Evolutionary conservation across 2,797 vertebrate species (phyloP), one percentile per base, ranked within the genome.

Genomic region (Gephyroberyx darwinii): DNA sequence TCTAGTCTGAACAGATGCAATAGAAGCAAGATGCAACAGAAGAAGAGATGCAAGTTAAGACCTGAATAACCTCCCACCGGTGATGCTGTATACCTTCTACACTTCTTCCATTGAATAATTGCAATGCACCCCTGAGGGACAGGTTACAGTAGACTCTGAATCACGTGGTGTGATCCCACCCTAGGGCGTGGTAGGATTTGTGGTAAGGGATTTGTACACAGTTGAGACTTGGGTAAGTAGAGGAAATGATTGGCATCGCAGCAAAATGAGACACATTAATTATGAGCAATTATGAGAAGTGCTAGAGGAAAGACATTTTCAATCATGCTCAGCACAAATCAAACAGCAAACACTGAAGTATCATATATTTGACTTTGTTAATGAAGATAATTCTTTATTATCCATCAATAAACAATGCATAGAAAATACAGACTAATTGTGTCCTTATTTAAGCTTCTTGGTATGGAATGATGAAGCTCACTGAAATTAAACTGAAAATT

Each of bases 1-100:
- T 61, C 66, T 20, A 35, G 19, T 13, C 1, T 47, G 10, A 68
- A 68, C 53, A n/a, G n/a, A n/a, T n/a, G n/a, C 17, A 71, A 67
- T n/a, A 52, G 54, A 66, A 12, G 60, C 77, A 33, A 6, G 31
- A 33, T 33, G 31, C 4, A 33, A 33, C 31, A n/a, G n/a, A n/a
- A n/a, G n/a, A n/a, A 26, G 7, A 19, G 51, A 53, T 3, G 51
- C 51, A 77, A 56, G 82, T 64, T 47, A 53, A n/a, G 65, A 61
- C 81, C 71, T 80, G 68, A 78, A 47, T 58, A 0, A 63, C 58
- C 52, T 74, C 76, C 83, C 74, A 26, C 20, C 4, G 41, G 78
- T 61, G 30, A 57, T 0, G 1, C 47, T 2, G 22, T 22, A 7
- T 50, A 3, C 60, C n/a, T 59, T 68, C 31, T 71, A 75, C 57